These are phyloP conservation scores for Taphrorychus bicolor DNA, from an alignment of 2,888 invertebrate species.

Conservation along the genomic window DNA sequence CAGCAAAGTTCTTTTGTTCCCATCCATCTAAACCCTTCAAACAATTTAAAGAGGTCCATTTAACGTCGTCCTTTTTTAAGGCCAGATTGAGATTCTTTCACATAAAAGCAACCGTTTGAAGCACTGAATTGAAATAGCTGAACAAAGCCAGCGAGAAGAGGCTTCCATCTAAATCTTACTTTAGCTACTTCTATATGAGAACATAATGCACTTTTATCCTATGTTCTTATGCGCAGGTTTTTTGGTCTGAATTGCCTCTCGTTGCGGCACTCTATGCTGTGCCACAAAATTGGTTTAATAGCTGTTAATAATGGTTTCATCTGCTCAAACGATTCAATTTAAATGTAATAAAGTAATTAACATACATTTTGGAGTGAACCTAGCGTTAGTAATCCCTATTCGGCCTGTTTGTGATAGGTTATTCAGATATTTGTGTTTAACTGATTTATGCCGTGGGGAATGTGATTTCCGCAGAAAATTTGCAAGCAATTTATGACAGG, in stretches of 20 bases:
- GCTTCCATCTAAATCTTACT: slow-evolving; percentile 17
- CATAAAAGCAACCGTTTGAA: slow-evolving; percentile 20
- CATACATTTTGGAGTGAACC: slow-evolving; percentile 3
- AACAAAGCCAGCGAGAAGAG: slow-evolving; percentile 15
- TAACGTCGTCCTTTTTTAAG: slow-evolving; percentile 14
- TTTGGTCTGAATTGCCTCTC: background rate
- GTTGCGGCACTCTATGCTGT: no score
- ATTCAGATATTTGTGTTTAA: slow-evolving; percentile 7
- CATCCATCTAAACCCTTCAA: background rate
- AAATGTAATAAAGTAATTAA: slow-evolving; percentile 13
- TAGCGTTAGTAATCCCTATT: slow-evolving; percentile 2
- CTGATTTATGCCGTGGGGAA: slow-evolving; percentile 6
- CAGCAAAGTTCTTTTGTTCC: slow-evolving; percentile 12
- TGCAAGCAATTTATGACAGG: background rate
- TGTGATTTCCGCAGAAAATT: slow-evolving; percentile 6
- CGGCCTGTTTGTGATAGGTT: background rate
- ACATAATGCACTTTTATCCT: slow-evolving; percentile 4
- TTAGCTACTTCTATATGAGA: slow-evolving; percentile 7
- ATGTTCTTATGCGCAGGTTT: slow-evolving; percentile 1
- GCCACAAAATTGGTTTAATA: background rate
- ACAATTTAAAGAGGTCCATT: slow-evolving; percentile 19
- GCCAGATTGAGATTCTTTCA: slow-evolving; percentile 16
- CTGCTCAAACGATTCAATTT: background rate
- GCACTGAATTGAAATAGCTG: slow-evolving; percentile 21
- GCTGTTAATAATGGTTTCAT: background rate